Percentiles rank a stretch among this genome's conserved stretches.
Conservation (phyloP, 2,113 vertebrate species). For the Scomber colias region DNA sequence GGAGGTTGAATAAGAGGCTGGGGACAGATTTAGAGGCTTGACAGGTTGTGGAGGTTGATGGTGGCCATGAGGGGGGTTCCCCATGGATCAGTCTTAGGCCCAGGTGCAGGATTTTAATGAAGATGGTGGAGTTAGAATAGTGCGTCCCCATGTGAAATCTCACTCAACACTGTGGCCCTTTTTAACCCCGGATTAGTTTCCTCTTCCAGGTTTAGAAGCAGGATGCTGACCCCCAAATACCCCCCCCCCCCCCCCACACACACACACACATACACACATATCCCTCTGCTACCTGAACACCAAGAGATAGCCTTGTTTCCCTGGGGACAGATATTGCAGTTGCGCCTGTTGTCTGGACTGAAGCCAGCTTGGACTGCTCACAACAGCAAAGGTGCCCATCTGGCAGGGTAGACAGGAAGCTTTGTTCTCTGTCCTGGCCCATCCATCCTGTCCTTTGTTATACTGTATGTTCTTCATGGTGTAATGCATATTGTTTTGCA, state of each 20-base stretch:
- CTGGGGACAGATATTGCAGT: slow-evolving; percentile 66
- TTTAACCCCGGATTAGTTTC: slow-evolving; percentile 85
- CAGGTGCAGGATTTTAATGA: slow-evolving; percentile 85
- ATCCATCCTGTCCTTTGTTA: slow-evolving; percentile 42
- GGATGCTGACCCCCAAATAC: slow-evolving; percentile 64
- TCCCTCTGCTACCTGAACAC: slow-evolving; percentile 69
- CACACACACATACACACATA: no score
- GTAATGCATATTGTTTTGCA: slow-evolving; percentile 16
- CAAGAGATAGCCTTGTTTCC: slow-evolving; percentile 71
- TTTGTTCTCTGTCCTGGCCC: slow-evolving; percentile 40
- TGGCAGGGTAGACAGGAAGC: slow-evolving; percentile 56
- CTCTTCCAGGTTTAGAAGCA: slow-evolving; percentile 81
- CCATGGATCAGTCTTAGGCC: slow-evolving; percentile 65
- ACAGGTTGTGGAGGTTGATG: slow-evolving; percentile 14
- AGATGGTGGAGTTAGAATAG: slow-evolving; percentile 64
- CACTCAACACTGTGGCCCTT: slow-evolving; percentile 82
- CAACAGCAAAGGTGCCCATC: slow-evolving; percentile 59
- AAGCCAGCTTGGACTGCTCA: slow-evolving; percentile 76
- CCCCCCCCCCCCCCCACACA: not conserved
- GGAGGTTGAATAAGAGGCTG: slow-evolving; percentile 59
- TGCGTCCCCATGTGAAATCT: slow-evolving; percentile 76
- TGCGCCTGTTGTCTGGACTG: slow-evolving; percentile 44
- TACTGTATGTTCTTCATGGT: slow-evolving; percentile 16
- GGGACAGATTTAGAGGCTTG: slow-evolving; percentile 74
- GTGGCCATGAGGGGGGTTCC: slow-evolving; percentile 68